phyloP scores from a whole-genome alignment of 2,797 vertebrate genomes.

The Xerus rutilus region DNA sequence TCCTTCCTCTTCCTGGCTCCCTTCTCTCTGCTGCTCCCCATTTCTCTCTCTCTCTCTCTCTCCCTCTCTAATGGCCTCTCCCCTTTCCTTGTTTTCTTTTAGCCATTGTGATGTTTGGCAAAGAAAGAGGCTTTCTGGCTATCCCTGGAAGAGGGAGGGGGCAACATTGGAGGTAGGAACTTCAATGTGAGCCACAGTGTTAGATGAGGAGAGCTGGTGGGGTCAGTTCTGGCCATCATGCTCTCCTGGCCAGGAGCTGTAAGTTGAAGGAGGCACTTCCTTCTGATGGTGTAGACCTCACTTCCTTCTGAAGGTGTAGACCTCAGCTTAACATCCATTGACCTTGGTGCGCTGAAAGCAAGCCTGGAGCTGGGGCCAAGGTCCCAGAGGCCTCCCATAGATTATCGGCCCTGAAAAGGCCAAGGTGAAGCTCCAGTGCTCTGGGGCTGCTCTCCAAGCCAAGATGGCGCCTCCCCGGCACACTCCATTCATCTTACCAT shows the following conservation, averaged over 20 bases:
- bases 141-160: not conserved
- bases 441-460: not conserved
- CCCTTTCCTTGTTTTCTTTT: not conserved
- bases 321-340: accelerated
- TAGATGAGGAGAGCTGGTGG: not conserved
- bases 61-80: not conserved
- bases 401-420: not conserved
- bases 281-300: not conserved
- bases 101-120: not conserved
- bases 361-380: not conserved
- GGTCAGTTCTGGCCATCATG: not conserved
- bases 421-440: not conserved
- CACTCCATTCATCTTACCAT: not conserved
- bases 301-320: not conserved
- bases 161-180: not conserved
- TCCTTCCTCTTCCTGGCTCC: not conserved
- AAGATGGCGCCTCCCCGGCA: not conserved
- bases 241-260: not conserved
- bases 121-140: not conserved
- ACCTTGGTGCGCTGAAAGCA: not conserved
- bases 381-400: not conserved
- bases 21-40: not conserved
- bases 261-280: not conserved
- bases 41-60: not conserved
- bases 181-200: not conserved